These are phyloP conservation scores for Andrena camellia DNA, from an alignment of 2,888 invertebrate species.

Conservation along the genomic window DNA sequence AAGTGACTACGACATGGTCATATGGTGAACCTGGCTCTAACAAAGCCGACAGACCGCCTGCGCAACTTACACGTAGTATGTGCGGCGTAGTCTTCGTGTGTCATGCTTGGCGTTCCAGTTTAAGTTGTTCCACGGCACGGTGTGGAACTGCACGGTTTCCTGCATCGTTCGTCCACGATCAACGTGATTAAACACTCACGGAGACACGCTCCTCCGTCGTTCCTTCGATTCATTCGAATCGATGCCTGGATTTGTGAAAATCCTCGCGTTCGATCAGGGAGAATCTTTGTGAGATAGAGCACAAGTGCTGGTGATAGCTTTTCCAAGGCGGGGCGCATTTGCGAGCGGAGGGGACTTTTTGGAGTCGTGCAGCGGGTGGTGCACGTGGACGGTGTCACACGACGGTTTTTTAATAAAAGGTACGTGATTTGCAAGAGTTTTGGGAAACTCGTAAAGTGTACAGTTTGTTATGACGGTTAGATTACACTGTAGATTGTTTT, in stretches of 20 bases:
- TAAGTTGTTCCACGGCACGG: slow-evolving; percentile 73
- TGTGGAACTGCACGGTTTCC: slow-evolving; percentile 33
- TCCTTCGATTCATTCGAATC: not conserved
- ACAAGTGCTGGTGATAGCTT: slow-evolving; percentile 1
- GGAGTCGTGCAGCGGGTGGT: not conserved
- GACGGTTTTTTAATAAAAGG: not conserved
- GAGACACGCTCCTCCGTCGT: too few relatives aligned
- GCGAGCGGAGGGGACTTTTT: not conserved
- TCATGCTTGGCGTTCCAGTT: slow-evolving; percentile 81
- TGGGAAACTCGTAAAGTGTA: not conserved
- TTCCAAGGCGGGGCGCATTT: not conserved
- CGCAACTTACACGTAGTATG: slow-evolving; percentile 58
- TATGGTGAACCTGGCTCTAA: slow-evolving; percentile 34
- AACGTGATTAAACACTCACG: not conserved
- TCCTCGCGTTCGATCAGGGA: not conserved
- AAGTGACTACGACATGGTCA: slow-evolving; percentile 34
- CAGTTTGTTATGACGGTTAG: too few relatives aligned
- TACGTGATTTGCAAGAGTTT: not conserved
- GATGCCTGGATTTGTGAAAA: not conserved
- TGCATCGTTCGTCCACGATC: not conserved
- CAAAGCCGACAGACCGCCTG: slow-evolving; percentile 59
- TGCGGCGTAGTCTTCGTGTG: slow-evolving; percentile 65
- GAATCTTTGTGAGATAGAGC: not conserved
- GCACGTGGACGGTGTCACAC: not conserved
- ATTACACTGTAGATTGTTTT: too few relatives aligned